A percentile compares a stretch with the other conserved stretches of the same genome.
phyloP scores from a whole-genome alignment of 2,113 vertebrate genomes.

The Labeo rohita region DNA sequence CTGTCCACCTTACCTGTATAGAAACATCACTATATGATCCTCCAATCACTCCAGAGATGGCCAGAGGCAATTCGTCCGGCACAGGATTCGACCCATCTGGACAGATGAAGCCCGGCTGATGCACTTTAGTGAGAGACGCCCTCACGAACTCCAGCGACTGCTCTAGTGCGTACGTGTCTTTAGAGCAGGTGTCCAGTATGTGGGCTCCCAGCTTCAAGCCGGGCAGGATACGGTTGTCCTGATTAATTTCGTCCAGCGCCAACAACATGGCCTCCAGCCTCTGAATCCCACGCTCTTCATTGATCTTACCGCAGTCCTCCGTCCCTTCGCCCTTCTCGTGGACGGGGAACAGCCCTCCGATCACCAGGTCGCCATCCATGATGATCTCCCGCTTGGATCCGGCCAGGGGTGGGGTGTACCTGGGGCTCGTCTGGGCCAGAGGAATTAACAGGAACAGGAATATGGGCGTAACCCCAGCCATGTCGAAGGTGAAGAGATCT shows the following conservation, averaged over 20 bases:
- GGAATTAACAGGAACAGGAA: constrained; percentile 66
- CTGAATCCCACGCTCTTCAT: constrained; percentile 94
- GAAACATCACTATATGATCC: constrained; percentile 98
- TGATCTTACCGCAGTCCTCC: constrained; percentile 95
- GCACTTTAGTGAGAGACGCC: constrained; percentile 91
- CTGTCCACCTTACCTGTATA: constrained; percentile 85
- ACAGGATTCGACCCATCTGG: constrained; percentile 92
- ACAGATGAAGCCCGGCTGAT: constrained; percentile 93
- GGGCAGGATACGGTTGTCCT: constrained; percentile 85
- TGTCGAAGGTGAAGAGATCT: constrained; percentile 33
- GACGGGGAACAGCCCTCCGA: constrained; percentile 94
- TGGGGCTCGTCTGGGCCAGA: constrained; percentile 71
- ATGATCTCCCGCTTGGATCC: constrained; percentile 90
- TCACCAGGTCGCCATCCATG: constrained; percentile 95
- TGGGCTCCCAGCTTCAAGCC: constrained; percentile 91
- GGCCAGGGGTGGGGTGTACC: constrained; percentile 62
- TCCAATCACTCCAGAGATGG: constrained; percentile 94
- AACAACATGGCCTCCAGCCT: constrained; percentile 98
- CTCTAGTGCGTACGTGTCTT: constrained; percentile 96
- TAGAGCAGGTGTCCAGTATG: constrained; percentile 97
- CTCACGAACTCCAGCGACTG: constrained; percentile 96
- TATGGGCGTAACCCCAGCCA: constrained; percentile 62
- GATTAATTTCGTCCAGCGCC: constrained; percentile 94
- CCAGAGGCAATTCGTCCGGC: constrained; percentile 86
- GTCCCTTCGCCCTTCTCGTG: constrained; percentile 93